A percentile compares a stretch with the other conserved stretches of the same genome.
Evolutionary conservation across 1,140 invertebrate species (phyloP).

Genomic region (Pogonomyrmex barbatus): DNA sequence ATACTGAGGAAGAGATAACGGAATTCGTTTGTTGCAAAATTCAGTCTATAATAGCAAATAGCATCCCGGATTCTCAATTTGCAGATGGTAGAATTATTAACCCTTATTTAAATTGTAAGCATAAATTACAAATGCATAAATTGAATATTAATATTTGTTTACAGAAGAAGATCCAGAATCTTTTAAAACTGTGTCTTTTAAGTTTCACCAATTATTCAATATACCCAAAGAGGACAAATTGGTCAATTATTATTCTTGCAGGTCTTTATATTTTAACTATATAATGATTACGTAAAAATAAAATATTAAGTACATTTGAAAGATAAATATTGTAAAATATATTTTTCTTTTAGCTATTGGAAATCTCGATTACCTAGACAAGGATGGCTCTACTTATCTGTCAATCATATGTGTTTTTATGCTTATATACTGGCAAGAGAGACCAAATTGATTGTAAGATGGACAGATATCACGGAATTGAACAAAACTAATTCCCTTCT

Average conservation of each 20-base stretch:
- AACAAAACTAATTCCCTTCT: constrained; percentile 92
- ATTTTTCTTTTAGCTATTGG: constrained; percentile 92
- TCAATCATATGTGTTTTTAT: constrained; percentile 98
- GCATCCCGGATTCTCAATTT: constrained; percentile 83
- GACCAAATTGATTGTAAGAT: constrained; percentile 94
- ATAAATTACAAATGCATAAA: not conserved
- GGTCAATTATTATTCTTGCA: constrained; percentile 97
- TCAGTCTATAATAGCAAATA: constrained; percentile 94
- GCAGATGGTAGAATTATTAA: constrained; percentile 86
- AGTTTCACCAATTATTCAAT: constrained; percentile 96
- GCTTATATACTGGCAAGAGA: constrained; percentile 97
- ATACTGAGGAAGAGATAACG: constrained; percentile 96
- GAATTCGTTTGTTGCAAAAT: constrained; percentile 99
- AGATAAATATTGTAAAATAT: constrained; percentile 83
- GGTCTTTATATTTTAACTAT: constrained; percentile 86
- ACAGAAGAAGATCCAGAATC: constrained; percentile 93
- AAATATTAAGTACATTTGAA: constrained; percentile 40
- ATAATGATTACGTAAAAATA: constrained; percentile 44
- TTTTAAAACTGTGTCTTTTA: constrained; percentile 93
- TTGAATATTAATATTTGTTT: constrained; percentile 75
- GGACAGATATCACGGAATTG: constrained; percentile 92
- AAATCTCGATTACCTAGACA: constrained; percentile 96
- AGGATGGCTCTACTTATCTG: constrained; percentile 98
- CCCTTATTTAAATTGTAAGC: constrained; percentile 63
- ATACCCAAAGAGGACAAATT: constrained; percentile 97